Base-by-base conservation (phyloP, 1,140 invertebrate genomes). In the Formica exsecta region DNA sequence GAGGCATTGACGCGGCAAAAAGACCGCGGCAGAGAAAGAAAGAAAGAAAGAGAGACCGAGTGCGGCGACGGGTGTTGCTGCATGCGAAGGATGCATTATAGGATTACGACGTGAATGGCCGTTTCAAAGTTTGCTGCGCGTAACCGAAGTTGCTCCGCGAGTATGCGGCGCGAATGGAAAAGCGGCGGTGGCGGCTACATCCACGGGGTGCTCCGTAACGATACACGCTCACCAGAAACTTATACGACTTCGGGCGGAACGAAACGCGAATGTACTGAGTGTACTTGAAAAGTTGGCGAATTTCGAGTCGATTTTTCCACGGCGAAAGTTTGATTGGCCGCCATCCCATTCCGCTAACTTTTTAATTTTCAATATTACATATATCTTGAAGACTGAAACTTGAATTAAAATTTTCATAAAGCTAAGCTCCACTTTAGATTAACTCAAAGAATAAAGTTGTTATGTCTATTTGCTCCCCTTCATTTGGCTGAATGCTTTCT, bases 101-200 rank as follows among this genome's bases (percentile, higher is more conserved):
- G 70, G 51, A 87, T 90, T 87, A 83, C 88, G 68, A 75, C 62
- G 74, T 65, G 88, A 86, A 89, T 89, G 77, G 59, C 85, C 88
- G 66, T 87, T 85, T 51, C 54, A 48, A 79, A 87, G 79, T 89
- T 80, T 89, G 64, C 79, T 68, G 68, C 77, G 77, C 88, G 88
- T 87, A 87, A 89, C 79, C 79, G 62, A 85, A 76, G 57, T 86
- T 77, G 48, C 38, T 57, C 66, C 48, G 19, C 76, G 85, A 61
- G 61, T 61, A 38, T 61, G 6, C 75, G 36, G 76, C 61, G 7
- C 73, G 80, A 85, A 48, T 64, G 25, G 74, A 41, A 73, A 83
- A 86, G 77, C 22, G 61, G 11, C 44, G 5, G 77, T 19, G 54
- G 11, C 44, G 62, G 79, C 57, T 19, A 41, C 48, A 59, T 51